Percentiles rank a stretch among this genome's conserved stretches.
These are phyloP conservation scores for Antechinus stuartii DNA, from an alignment of 2,113 vertebrate species.

Conservation along the genomic window DNA sequence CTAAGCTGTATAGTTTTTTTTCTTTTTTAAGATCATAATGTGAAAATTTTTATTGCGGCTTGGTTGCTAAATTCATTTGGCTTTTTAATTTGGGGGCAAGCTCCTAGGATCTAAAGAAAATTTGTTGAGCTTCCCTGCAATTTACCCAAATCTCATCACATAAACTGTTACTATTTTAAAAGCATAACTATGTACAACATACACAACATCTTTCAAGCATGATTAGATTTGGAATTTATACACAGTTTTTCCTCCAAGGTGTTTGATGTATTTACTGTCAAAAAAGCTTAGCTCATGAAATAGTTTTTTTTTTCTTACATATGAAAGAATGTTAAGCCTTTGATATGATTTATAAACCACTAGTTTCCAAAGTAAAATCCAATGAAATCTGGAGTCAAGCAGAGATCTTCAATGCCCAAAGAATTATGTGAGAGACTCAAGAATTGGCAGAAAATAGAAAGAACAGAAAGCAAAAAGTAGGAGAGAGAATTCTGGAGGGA, in stretches of 20 bases:
- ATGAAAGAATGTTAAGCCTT: slow-evolving; percentile 37
- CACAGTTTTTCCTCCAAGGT: slow-evolving; percentile 19
- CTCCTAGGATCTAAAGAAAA: background rate
- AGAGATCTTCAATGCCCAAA: slow-evolving; percentile 31
- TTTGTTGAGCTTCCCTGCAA: background rate
- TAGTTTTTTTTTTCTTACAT: slow-evolving; percentile 17
- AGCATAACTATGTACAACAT: slow-evolving; percentile 64
- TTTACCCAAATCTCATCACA: slow-evolving; percentile 50
- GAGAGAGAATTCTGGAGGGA: slow-evolving; percentile 4
- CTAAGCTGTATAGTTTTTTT: background rate
- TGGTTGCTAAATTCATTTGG: background rate
- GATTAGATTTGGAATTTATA: slow-evolving; percentile 58
- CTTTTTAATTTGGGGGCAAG: background rate
- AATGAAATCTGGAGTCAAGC: slow-evolving; percentile 47
- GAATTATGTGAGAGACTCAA: slow-evolving; percentile 29
- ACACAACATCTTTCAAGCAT: slow-evolving; percentile 62
- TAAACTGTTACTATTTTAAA: slow-evolving; percentile 67
- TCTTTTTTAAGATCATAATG: background rate
- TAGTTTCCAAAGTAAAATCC: slow-evolving; percentile 47
- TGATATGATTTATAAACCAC: slow-evolving; percentile 57
- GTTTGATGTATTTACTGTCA: slow-evolving; percentile 51
- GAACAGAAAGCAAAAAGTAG: background rate
- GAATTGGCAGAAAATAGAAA: slow-evolving; percentile 19
- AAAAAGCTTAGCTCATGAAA: slow-evolving; percentile 56
- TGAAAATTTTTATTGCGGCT: background rate